These are phyloP conservation scores for Cyclophora albipunctata DNA, from an alignment of 2,888 invertebrate species.

Conservation along the genomic window DNA sequence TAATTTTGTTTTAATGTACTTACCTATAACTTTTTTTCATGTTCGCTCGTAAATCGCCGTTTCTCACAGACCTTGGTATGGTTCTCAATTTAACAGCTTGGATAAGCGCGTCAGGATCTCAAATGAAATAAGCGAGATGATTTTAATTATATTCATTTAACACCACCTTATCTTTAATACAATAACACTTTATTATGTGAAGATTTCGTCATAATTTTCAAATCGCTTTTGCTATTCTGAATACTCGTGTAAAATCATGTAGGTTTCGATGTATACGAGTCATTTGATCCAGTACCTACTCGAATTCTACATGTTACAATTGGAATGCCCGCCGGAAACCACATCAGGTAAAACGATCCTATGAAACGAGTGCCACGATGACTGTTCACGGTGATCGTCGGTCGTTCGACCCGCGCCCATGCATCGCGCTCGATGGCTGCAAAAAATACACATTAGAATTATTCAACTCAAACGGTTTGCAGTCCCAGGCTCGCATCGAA, in stretches of 20 bases:
- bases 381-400: constrained; percentile 18
- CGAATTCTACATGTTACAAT: constrained; percentile 5
- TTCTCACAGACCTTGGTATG: constrained; percentile 30
- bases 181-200: too few species aligned
- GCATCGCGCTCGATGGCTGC: constrained; percentile 23
- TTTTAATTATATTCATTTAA: too few species aligned
- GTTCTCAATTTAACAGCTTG: constrained; percentile 43
- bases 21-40: constrained; percentile 45
- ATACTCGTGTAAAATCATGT: too few species aligned
- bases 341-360: constrained; percentile 52
- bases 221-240: too few species aligned
- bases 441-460: constrained; percentile 46
- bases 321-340: constrained; percentile 62
- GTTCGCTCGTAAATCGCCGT: constrained; percentile 46
- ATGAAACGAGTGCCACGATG: constrained; percentile 25
- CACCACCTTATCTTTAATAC: too few species aligned
- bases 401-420: constrained; percentile 22
- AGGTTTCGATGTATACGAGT: too few species aligned
- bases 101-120: constrained; percentile 33
- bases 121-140: constrained; percentile 21
- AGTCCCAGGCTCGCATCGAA: constrained; percentile 25
- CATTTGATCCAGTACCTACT: background rate
- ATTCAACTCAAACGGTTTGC: constrained; percentile 35
- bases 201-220: too few species aligned
- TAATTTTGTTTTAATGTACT: constrained; percentile 36